Evolutionary conservation across 2,888 invertebrate species (phyloP), one percentile per base, ranked within the genome.

Genomic region (Rotaria sp.): DNA sequence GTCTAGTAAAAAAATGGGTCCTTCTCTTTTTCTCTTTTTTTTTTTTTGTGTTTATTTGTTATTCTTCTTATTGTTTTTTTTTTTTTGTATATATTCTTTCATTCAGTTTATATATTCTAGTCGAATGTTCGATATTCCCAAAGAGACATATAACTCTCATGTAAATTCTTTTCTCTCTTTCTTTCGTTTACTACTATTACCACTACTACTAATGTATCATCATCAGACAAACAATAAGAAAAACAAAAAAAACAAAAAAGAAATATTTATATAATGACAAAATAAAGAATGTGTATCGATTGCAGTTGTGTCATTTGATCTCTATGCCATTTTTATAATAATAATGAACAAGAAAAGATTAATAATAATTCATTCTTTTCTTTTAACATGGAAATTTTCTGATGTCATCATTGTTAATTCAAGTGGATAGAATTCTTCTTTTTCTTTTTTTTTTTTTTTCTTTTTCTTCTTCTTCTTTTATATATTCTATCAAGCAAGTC

Each of bases 31-130:
- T 67, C 15, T 38, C 15, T 21, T 35, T 67, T 50, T 67, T 21
- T 35, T 21, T 57, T 35, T 30, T 35, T 67, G 35, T 38, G 67
- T 67, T 67, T 67, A 67, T 67, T 67, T 67, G 67, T 30, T 67
- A 35, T 67, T 67, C 35, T 35, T 35, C 18, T 67, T 35, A 67
- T 67, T 67, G 67, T 35, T 67, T 41, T 75, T 41, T 41, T 75
- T 41, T 57, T 57, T 59, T 59, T 59, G 45, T 80, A 80, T 80
- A 45, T 80, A 45, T 45, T 45, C 80, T 41, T 80, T 45, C 41
- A n/a, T 45, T 80, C 80, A 80, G 80, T 80, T 80, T 80, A 80
- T 26, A 45, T 45, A 80, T 80, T 80, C 80, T 80, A 80, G 80
- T 80, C 80, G 80, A 45, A 80, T 80, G 80, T 45, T 80, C 15